These are phyloP conservation scores for Agelaius phoeniceus DNA, from an alignment of 2,113 vertebrate genomes.

Conservation along the genomic window DNA sequence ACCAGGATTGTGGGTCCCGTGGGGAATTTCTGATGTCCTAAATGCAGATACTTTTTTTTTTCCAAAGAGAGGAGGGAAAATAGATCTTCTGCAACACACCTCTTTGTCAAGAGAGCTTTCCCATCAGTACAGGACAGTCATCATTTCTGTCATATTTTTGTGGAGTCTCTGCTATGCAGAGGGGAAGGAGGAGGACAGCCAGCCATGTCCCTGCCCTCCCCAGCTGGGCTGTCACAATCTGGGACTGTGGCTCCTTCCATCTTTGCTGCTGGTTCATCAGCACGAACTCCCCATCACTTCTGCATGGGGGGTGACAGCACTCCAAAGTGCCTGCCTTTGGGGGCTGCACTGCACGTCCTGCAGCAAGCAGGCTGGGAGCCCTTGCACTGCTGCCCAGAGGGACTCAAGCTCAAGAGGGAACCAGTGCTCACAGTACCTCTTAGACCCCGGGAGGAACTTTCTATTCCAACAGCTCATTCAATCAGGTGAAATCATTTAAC, in stretches of 20 bases:
- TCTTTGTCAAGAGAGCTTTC: neutral
- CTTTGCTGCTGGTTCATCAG: accelerated
- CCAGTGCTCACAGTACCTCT: neutral
- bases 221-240: no score
- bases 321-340: neutral
- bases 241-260: neutral
- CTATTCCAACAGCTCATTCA: neutral
- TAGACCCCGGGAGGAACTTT: neutral
- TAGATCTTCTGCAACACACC: neutral
- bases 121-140: neutral
- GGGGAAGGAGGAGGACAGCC: neutral
- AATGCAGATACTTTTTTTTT: neutral
- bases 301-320: no score
- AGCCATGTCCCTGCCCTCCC: neutral
- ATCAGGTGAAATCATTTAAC: neutral
- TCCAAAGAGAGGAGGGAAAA: neutral
- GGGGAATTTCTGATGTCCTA: neutral
- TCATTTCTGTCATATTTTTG: accelerated
- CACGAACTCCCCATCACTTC: neutral
- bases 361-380: neutral
- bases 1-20: neutral
- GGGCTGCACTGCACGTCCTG: neutral
- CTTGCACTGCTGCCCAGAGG: neutral
- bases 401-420: neutral
- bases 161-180: neutral